Evolutionary conservation across 2,888 invertebrate species (phyloP), one percentile per base, ranked within the genome.

Genomic region (Tetranychus piercei): DNA sequence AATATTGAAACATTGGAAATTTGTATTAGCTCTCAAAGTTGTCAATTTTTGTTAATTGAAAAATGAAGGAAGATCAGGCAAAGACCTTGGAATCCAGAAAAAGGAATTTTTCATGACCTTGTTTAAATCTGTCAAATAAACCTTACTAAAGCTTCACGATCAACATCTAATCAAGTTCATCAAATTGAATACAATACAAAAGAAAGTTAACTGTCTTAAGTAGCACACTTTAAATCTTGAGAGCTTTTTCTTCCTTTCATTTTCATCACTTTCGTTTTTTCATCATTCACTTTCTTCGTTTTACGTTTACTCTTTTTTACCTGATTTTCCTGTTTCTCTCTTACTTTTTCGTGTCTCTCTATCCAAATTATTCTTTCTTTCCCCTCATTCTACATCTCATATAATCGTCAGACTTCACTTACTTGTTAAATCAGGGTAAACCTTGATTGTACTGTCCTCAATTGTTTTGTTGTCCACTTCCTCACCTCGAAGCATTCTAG

Each of bases 381-480:
- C 34, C 34, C 34, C 34, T 34, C 34, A 34, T 34, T 34, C 34
- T 34, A 34, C 34, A 34, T 34, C 34, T 34, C 34, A 34, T 34
- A 34, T 34, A 34, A 34, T 34, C 55, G 55, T 55, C 55, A 55
- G 55, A 55, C 55, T 55, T 55, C 55, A 75, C 76, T 76, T 77
- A 79, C 78, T 79, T 44, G 92, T 91, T 89, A 93, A 91, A 82
- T 94, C 94, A 76, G 94, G 86, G 90, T 91, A 91, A 74, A 93
- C 90, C 80, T 90, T 87, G 76, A 93, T 88, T 82, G 92, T 92
- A 72, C 92, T 92, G 78, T 90, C 90, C 78, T 90, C 89, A 75
- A 93, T 86, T 0, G 91, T 92, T 79, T 92, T 92, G 77, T 91
- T 89, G 81, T 92, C 92, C 0, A 77, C 76, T n/a, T 76, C 76